A percentile compares a stretch with the other conserved stretches of the same genome.
Conservation (phyloP, 2,113 vertebrate species). For the Anolis carolinensis region DNA sequence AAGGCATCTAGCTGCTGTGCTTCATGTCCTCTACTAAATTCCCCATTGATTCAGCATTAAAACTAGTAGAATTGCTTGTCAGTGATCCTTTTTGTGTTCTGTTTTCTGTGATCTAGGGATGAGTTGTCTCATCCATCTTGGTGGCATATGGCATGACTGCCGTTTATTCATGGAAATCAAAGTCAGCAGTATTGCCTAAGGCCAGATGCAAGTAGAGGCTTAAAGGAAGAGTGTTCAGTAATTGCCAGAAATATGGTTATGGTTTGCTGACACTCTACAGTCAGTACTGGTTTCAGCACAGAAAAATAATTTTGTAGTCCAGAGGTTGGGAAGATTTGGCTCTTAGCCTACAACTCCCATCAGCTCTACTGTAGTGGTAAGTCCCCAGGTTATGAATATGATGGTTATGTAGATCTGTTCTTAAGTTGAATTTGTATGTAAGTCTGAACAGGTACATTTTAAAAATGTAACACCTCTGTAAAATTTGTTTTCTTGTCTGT, state of each 20-base stretch:
- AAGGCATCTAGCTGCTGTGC: not conserved
- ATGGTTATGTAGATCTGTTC: too few relatives aligned
- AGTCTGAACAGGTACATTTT: too few relatives aligned
- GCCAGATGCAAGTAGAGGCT: not conserved
- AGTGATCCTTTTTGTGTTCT: too few relatives aligned
- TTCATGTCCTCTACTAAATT: not conserved
- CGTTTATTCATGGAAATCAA: not conserved
- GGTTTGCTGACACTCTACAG: too few relatives aligned
- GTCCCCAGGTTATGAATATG: too few relatives aligned
- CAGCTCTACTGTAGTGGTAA: too few relatives aligned
- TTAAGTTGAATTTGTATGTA: too few relatives aligned
- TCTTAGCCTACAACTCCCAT: not conserved
- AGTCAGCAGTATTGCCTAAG: not conserved
- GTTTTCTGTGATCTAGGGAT: not conserved
- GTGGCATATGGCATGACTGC: not conserved
- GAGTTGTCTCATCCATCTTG: not conserved
- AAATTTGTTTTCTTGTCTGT: too few relatives aligned
- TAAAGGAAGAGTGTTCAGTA: not conserved
- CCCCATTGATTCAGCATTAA: not conserved
- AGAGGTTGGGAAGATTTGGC: not conserved
- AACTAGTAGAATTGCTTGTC: not conserved
- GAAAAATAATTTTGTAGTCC: not conserved
- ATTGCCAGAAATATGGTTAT: not conserved
- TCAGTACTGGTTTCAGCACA: not conserved
- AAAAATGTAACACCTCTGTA: too few relatives aligned